Percentiles rank a stretch among this genome's conserved stretches.
These are phyloP conservation scores for Himalopsyche tibetana DNA, from an alignment of 2,888 invertebrate genomes.

Conservation along the genomic window DNA sequence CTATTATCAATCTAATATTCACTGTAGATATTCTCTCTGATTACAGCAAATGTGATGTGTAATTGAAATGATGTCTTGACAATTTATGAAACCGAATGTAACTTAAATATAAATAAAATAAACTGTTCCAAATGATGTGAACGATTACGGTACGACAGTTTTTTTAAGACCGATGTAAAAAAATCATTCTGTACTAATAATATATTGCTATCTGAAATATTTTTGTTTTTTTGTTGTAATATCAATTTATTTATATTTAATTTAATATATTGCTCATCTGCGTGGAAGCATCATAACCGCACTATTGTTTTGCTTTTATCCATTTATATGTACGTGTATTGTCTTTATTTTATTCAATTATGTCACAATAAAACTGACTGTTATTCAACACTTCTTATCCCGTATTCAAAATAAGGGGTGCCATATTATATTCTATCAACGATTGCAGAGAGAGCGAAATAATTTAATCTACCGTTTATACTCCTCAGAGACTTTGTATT, in stretches of 20 bases:
- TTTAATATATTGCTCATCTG: not conserved
- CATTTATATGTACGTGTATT: too few species aligned
- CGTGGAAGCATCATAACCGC: too few species aligned
- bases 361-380: too few species aligned
- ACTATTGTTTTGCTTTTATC: too few species aligned
- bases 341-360: too few species aligned
- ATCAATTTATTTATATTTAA: not conserved
- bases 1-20: conserved; percentile 16
- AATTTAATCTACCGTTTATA: not conserved
- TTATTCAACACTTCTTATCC: conserved; percentile 18
- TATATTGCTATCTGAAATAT: not conserved
- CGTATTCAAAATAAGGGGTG: conserved; percentile 7
- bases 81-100: conserved; percentile 1
- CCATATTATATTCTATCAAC: conserved; percentile 1
- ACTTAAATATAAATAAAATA: conserved; percentile 10
- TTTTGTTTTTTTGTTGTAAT: too few species aligned
- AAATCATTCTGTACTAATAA: not conserved
- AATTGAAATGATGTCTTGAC: not conserved
- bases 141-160: not conserved
- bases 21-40: conserved; percentile 8
- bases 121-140: not conserved
- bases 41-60: conserved; percentile 38
- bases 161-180: not conserved
- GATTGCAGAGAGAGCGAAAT: not conserved
- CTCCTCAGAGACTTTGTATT: not conserved